Percentiles rank a stretch among this genome's conserved stretches.
These are phyloP conservation scores for Auanema sp. DNA, from an alignment of 2,888 invertebrate genomes.

Conservation along the genomic window DNA sequence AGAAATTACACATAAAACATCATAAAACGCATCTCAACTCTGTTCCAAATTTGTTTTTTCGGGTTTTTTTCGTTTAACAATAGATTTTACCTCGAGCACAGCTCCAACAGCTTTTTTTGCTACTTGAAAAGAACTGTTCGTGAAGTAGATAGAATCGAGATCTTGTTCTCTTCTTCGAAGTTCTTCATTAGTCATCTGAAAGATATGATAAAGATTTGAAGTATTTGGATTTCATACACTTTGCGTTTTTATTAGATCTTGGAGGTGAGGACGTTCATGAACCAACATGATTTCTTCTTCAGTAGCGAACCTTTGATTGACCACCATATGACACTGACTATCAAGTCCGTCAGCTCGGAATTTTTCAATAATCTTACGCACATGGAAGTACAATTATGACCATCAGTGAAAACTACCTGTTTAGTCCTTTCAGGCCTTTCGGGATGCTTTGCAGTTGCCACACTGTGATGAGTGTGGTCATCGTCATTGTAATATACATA, in stretches of 20 bases:
- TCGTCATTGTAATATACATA: slow-evolving; percentile 14
- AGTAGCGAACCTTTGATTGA: slow-evolving; percentile 17
- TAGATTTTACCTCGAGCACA: slow-evolving; percentile 28
- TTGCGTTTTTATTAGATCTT: slow-evolving; percentile 9
- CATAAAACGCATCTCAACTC: not conserved
- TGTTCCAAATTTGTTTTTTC: not conserved
- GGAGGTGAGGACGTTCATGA: slow-evolving; percentile 24
- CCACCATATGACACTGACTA: slow-evolving; percentile 20
- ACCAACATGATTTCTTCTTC: slow-evolving; percentile 27
- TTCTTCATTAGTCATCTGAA: slow-evolving; percentile 25
- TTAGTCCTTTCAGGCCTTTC: slow-evolving; percentile 26
- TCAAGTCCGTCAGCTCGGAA: slow-evolving; percentile 20
- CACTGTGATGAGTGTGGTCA: slow-evolving; percentile 16
- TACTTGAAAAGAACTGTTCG: slow-evolving; percentile 21
- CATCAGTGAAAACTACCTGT: slow-evolving; percentile 1
- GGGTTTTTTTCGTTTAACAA: slow-evolving; percentile 9
- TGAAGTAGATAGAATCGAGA: slow-evolving; percentile 33
- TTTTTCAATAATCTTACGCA: slow-evolving; percentile 23
- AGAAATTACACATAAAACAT: not conserved
- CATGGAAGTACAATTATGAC: not conserved
- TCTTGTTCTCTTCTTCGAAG: slow-evolving; percentile 16
- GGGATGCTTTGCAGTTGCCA: slow-evolving; percentile 23
- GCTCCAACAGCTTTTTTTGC: slow-evolving; percentile 29
- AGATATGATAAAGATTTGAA: not conserved
- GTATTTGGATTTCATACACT: not conserved